Percentiles rank a stretch among this genome's conserved stretches.
Evolutionary conservation across 2,797 vertebrate species (phyloP).

Genomic region (Aphelocoma californica): DNA sequence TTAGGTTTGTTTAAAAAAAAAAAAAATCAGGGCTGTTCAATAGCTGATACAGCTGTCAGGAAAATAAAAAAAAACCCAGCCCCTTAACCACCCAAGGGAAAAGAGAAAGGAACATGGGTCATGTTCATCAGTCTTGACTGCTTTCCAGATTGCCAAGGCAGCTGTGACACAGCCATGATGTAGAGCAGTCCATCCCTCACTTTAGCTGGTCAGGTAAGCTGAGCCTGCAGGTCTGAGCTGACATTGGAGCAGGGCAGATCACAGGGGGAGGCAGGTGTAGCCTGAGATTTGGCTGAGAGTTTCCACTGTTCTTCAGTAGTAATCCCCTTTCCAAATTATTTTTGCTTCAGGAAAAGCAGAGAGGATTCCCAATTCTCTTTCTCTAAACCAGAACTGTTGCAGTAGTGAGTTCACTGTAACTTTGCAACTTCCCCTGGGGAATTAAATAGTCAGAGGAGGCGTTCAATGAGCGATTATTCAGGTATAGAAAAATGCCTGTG

Average conservation of each 20-base stretch:
- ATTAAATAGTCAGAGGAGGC: not conserved
- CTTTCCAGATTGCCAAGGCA: not conserved
- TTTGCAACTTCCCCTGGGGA: not conserved
- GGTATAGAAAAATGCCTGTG: not conserved
- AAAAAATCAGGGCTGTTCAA: not conserved
- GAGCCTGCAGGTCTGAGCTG: not conserved
- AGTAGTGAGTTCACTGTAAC: not conserved
- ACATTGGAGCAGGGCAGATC: not conserved
- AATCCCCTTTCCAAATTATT: not conserved
- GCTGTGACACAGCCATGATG: not conserved
- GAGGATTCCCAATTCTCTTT: not conserved
- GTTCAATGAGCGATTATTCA: not conserved
- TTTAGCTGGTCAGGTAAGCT: not conserved
- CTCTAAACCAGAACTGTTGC: not conserved
- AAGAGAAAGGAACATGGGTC: not conserved
- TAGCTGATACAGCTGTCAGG: not conserved
- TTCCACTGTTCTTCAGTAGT: not conserved
- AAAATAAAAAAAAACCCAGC: not conserved
- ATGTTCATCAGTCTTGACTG: not conserved
- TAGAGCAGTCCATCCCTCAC: not conserved
- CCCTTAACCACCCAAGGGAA: accelerated
- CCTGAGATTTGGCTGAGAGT: not conserved
- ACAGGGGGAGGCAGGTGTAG: not conserved
- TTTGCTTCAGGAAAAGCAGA: not conserved
- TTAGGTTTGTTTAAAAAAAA: not conserved